Evolutionary conservation across 1,140 invertebrate genomes (phyloP), one percentile per base, ranked within the genome.

Genomic region (Drosophila malerkotliana): DNA sequence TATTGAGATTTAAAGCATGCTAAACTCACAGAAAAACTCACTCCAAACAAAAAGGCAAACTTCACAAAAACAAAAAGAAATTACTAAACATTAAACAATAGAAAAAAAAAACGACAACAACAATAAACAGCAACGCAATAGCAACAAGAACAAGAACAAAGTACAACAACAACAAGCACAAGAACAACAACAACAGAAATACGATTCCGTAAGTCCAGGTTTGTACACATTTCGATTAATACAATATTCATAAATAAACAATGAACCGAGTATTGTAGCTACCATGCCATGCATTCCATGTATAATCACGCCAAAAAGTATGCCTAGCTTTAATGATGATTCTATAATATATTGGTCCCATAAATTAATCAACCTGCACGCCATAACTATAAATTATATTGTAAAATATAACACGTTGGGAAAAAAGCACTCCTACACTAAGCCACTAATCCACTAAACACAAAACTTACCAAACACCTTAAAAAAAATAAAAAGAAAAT

Each of bases 161-260:
- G 59, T 39, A 79, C 72, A 61, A 68, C 47, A 60, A 79, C 59
- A 60, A 69, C 53, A 48, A 77, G 41, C 54, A 72, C 60, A 45
- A 77, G 52, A 39, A 57, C 53, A 63, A 77, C 69, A 78, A 78
- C 78, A 71, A 88, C 79, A 60, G 71, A 56, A 64, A 84, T 72
- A 88, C 75, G 85, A 88, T 75, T 78, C 58, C 83, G 82, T 87
- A 87, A 90, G 87, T 90, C 81, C 89, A 90, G 87, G 87, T 90
- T 90, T 90, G 87, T 90, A 90, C 84, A 88, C 82, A 61, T 76
- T 78, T 72, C 41, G 21, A 52, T 84, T 45, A 63, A 44, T 61
- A 60, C 52, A 21, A 57, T 54, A 77, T 45, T 30, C 41, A 60
- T 59, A 56, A 51, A 49, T 68, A 44, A 69, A 18, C 52, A 28